Evolutionary conservation across 2,888 invertebrate genomes (phyloP).

Genomic region (Tachina fera): DNA sequence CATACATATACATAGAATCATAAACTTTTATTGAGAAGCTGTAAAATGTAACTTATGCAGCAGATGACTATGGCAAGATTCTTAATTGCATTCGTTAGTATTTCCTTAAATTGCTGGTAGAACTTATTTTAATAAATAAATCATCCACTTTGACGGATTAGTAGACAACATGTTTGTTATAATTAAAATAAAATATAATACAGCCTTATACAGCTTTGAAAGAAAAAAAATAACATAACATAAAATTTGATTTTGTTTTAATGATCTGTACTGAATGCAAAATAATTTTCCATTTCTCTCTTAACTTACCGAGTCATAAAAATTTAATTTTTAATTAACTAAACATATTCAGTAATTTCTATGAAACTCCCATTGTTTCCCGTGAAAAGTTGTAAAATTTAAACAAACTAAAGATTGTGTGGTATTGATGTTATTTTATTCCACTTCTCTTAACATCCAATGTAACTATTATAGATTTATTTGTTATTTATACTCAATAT

Average conservation of each 20-base stretch:
- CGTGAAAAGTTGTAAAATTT: conserved; percentile 10
- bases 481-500: conserved; percentile 2
- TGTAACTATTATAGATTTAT: conserved; percentile 15
- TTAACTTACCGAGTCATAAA: conserved; percentile 29
- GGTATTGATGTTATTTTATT: conserved; percentile 8
- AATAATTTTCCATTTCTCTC: neutral
- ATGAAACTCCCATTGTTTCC: conserved; percentile 33
- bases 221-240: neutral
- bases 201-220: neutral
- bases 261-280: neutral
- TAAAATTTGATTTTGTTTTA: conserved; percentile 9
- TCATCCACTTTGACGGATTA: conserved; percentile 23
- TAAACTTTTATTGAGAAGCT: conserved; percentile 1
- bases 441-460: neutral
- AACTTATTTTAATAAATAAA: conserved; percentile 19
- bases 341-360: conserved; percentile 12
- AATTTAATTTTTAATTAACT: conserved; percentile 47
- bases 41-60: neutral
- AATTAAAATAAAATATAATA: conserved; percentile 12
- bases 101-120: neutral
- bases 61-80: neutral
- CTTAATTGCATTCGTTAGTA: neutral
- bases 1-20: neutral
- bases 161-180: conserved; percentile 16
- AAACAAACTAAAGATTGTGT: conserved; percentile 2